These are phyloP conservation scores for Sphyrna mokarran DNA, from an alignment of 2,113 vertebrate genomes.

Conservation along the genomic window DNA sequence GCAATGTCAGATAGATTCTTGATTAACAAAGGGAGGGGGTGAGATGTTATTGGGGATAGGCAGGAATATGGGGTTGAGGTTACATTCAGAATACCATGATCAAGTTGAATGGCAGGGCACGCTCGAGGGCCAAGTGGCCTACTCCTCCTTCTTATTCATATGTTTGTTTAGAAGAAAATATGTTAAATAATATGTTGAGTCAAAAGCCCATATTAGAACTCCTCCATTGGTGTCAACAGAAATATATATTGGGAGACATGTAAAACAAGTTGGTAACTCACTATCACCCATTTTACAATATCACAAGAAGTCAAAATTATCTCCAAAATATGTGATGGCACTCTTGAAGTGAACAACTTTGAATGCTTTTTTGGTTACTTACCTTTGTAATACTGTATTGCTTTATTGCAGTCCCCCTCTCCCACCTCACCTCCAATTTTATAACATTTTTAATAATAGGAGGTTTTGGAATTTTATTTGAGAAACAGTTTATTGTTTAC, in stretches of 20 bases:
- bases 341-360: not conserved
- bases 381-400: not conserved
- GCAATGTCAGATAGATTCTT: too few relatives aligned
- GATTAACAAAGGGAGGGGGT: too few relatives aligned
- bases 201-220: not conserved
- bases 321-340: not conserved
- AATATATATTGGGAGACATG: not conserved
- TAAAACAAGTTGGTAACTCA: not conserved
- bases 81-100: too few relatives aligned
- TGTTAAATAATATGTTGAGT: too few relatives aligned
- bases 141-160: too few relatives aligned
- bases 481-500: not conserved
- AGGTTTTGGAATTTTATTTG: not conserved
- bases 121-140: too few relatives aligned
- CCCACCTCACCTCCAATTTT: not conserved
- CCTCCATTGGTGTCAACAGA: not conserved
- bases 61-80: too few relatives aligned
- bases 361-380: not conserved
- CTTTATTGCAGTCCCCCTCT: not conserved
- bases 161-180: too few relatives aligned
- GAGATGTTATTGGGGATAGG: too few relatives aligned
- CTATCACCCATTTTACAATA: too few relatives aligned
- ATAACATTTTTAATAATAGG: not conserved
- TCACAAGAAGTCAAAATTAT: not conserved
- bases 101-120: too few relatives aligned